Base-by-base conservation (phyloP, 2,888 invertebrate genomes). In the Brachyopa scutellaris region DNA sequence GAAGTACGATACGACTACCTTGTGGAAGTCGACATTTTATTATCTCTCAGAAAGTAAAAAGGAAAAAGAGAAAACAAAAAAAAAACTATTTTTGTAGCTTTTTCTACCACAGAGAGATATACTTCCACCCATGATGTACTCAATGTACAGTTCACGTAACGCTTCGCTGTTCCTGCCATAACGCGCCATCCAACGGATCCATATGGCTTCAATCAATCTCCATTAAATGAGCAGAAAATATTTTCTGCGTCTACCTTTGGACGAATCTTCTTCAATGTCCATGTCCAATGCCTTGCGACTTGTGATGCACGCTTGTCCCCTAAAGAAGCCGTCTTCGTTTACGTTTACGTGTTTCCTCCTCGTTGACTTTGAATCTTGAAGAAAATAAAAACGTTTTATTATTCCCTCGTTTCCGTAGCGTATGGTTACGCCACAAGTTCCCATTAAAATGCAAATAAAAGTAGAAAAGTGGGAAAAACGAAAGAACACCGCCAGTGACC, bases 391-490 rank as follows among this genome's bases (percentile, higher is more conserved):
- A 19, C 49, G 36, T 40, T 59, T 70, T 40, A 59, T 70, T 47
- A 49, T 36, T 17, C 45, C 2, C 6, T n/a, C 9, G 23, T 9
- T 49, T 15, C n/a, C 9, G 19, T 40, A 26, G 13, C 7, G 5
- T 19, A 15, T 42, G 45, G 62, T 73, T 73, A 73, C 72, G 55
- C 72, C 55, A 64, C 36, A 73, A 45, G 42, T 38, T 61, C 47
- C 42, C 73, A 73, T 73, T 38, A 57, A 64, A 49, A 73, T 64
- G 62, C 55, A 73, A 73, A 73, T 73, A 38, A 59, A 26, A 36
- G 8, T 23, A 42, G 17, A 40, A 23, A 3, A 40, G 26, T n/a
- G n/a, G n/a, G 17, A 15, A 23, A 40, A 47, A 23, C 23, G 11
- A 47, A 26, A 40, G 40, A 59, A 29, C 70, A 59, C 59, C 70